Percentiles rank a stretch among this genome's conserved stretches.
These are phyloP conservation scores for Pangasius sanitwongsei DNA, from an alignment of 2,797 vertebrate species.

Conservation along the genomic window DNA sequence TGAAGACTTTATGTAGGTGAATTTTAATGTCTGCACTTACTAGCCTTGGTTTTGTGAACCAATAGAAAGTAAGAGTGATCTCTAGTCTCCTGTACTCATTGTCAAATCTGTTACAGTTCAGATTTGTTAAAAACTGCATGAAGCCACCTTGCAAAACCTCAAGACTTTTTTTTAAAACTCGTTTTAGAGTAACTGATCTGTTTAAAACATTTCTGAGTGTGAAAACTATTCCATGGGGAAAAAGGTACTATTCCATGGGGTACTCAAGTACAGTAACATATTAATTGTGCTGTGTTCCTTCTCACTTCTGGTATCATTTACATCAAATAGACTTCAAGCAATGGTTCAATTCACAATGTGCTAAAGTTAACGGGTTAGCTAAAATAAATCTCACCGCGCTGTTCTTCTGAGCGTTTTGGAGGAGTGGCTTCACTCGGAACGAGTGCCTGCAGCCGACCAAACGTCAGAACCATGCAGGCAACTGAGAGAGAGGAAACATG, in stretches of 20 bases:
- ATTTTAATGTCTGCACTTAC: not conserved
- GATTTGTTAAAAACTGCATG: too few relatives aligned
- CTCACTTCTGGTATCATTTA: not conserved
- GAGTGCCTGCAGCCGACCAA: slow-evolving; percentile 36
- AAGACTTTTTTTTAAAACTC: not conserved
- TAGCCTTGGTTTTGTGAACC: not conserved
- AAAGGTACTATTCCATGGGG: not conserved
- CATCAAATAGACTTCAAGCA: not conserved
- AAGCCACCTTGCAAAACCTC: not conserved
- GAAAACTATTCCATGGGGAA: not conserved
- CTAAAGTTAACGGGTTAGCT: too few relatives aligned
- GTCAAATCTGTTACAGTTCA: too few relatives aligned
- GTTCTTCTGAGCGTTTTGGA: slow-evolving; percentile 32
- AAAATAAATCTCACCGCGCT: slow-evolving; percentile 35
- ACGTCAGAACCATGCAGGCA: slow-evolving; percentile 34
- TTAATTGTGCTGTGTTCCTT: not conserved
- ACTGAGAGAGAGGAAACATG: not conserved
- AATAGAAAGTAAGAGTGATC: not conserved
- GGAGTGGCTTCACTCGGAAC: slow-evolving; percentile 32
- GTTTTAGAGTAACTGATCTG: not conserved
- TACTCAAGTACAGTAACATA: not conserved
- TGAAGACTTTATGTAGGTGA: not conserved
- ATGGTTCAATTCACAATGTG: not conserved
- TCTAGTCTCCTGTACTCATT: not conserved
- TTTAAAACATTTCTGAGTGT: not conserved